Conservation (phyloP, 1,140 invertebrate species). For the Camponotus pennsylvanicus region DNA sequence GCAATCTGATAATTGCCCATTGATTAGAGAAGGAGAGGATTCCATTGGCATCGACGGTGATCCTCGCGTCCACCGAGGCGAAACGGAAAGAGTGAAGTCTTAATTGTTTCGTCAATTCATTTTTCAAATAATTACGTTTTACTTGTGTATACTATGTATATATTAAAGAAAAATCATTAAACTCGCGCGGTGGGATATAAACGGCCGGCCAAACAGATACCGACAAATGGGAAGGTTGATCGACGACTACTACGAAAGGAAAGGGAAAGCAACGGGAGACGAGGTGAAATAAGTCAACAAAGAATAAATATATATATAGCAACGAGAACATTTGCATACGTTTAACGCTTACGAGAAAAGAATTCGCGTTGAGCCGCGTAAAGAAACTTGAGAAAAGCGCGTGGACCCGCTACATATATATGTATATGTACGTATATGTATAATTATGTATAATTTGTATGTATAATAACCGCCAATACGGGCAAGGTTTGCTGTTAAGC, state of each 20-base stretch:
- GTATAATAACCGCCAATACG: not conserved
- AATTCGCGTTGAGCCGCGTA: constrained; percentile 2
- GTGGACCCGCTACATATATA: constrained; percentile 34
- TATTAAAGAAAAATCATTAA: constrained; percentile 28
- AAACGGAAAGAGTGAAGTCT: constrained; percentile 5
- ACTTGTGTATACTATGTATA: not conserved
- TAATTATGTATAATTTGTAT: not conserved
- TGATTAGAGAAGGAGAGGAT: constrained; percentile 20
- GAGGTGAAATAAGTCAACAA: not conserved
- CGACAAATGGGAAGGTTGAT: not conserved
- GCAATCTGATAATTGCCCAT: not conserved
- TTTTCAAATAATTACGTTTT: not conserved
- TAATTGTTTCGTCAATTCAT: constrained; percentile 15
- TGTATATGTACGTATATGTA: not conserved
- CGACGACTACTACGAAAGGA: not conserved
- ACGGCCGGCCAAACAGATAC: not conserved
- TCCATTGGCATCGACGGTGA: not conserved
- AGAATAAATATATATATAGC: constrained; percentile 16
- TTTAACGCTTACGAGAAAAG: not conserved
- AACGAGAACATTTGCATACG: constrained; percentile 37
- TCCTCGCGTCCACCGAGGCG: constrained; percentile 18
- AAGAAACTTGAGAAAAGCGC: constrained; percentile 38
- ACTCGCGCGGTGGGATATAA: constrained; percentile 39
- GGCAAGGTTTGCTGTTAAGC: not conserved
- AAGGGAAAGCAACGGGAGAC: not conserved